Conservation (phyloP, 2,797 vertebrate species). For the Amniataba percoides region DNA sequence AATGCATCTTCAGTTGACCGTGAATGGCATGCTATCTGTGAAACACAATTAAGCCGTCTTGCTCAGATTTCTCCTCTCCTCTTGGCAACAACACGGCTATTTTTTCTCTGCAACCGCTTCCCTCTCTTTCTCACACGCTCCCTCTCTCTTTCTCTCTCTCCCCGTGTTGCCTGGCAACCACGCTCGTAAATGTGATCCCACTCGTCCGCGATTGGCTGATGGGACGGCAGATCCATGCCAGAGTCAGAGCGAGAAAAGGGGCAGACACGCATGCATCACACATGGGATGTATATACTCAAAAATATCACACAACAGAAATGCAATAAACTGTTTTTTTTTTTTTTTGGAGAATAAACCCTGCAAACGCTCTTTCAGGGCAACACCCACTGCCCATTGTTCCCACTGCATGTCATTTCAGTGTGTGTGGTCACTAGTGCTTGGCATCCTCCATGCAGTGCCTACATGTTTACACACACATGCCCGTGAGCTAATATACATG, state of each 20-base stretch:
- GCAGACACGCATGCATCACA: conserved; percentile 20
- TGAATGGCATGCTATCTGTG: conserved; percentile 61
- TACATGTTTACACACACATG: conserved; percentile 47
- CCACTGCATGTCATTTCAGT: conserved; percentile 12
- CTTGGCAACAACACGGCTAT: conserved; percentile 81
- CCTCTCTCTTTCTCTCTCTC: conserved; percentile 55
- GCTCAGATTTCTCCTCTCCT: conserved; percentile 72
- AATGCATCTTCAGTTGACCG: conserved; percentile 32
- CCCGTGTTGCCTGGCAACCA: conserved; percentile 85
- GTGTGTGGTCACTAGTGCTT: conserved; percentile 29
- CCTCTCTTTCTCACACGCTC: conserved; percentile 68
- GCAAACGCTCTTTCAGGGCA: background rate
- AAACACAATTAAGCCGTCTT: conserved; percentile 68
- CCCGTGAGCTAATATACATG: conserved; percentile 28
- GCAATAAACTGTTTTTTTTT: background rate
- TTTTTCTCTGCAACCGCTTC: conserved; percentile 78
- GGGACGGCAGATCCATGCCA: conserved; percentile 44
- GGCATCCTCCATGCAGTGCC: conserved; percentile 24
- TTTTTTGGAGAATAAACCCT: background rate
- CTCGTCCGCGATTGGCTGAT: conserved; percentile 72
- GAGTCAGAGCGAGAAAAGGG: conserved; percentile 31
- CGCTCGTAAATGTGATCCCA: conserved; percentile 73
- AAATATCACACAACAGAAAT: conserved; percentile 3
- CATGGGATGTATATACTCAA: background rate
- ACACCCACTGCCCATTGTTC: background rate